Conservation (phyloP, 2,888 invertebrate genomes). For the Nemurella pictetii region DNA sequence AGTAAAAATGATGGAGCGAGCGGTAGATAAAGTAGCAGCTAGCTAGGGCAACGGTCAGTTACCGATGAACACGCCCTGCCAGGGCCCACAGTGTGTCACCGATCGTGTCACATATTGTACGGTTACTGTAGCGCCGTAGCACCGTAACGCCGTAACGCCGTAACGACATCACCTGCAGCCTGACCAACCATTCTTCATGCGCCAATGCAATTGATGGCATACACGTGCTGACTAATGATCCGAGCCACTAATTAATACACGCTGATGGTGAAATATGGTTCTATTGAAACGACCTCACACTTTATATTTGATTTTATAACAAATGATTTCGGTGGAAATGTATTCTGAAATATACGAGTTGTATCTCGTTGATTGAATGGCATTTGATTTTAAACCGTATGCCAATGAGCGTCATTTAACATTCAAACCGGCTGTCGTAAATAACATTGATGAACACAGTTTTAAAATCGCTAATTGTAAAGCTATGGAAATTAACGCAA, state of each 20-base stretch:
- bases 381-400: not conserved
- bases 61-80: too few species aligned
- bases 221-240: conserved; percentile 10
- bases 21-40: too few species aligned
- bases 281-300: not conserved
- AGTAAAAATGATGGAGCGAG: too few species aligned
- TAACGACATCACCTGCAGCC: not conserved
- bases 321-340: not conserved
- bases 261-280: conserved; percentile 10
- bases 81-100: not conserved
- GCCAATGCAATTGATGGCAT: not conserved
- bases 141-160: too few species aligned
- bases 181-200: conserved; percentile 5
- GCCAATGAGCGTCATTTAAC: not conserved
- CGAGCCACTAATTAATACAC: not conserved
- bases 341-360: not conserved
- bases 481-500: not conserved
- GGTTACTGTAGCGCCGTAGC: too few species aligned
- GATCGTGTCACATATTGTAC: not conserved
- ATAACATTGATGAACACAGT: not conserved
- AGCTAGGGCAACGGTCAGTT: too few species aligned
- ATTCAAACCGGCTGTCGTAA: not conserved
- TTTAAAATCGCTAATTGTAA: not conserved
- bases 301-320: not conserved
- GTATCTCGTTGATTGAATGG: not conserved